Conservation (phyloP, 2,113 vertebrate species). For the Halichoerus grypus region DNA sequence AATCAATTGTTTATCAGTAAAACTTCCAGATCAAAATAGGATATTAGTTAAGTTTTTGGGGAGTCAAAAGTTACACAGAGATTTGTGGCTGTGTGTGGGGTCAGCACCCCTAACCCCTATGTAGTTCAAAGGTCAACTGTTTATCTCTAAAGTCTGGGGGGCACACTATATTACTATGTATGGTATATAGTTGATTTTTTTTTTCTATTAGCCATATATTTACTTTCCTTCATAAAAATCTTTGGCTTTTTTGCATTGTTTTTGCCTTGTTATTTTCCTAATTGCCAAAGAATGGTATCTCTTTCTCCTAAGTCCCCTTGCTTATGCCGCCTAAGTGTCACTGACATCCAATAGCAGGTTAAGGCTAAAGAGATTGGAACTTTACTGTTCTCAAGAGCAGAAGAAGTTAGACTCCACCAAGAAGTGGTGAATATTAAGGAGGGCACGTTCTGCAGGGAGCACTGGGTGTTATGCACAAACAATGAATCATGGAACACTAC, state of each 20-base stretch:
- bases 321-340: neutral
- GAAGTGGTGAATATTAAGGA: neutral
- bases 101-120: neutral
- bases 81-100: neutral
- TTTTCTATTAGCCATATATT: neutral
- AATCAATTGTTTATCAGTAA: neutral
- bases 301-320: neutral
- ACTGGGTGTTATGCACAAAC: too few relatives aligned
- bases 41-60: neutral
- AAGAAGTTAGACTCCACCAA: neutral
- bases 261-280: neutral
- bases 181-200: neutral
- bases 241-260: neutral
- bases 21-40: neutral
- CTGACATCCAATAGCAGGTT: accelerated
- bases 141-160: neutral
- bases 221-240: neutral
- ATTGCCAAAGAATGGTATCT: neutral
- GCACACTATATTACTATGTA: neutral
- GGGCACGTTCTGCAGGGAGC: too few relatives aligned
- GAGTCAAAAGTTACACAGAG: neutral
- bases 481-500: too few relatives aligned
- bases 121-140: neutral
- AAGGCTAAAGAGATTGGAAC: neutral
- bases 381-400: neutral